These are phyloP conservation scores for Melipona bicolor DNA, from an alignment of 2,888 invertebrate species.

Conservation along the genomic window DNA sequence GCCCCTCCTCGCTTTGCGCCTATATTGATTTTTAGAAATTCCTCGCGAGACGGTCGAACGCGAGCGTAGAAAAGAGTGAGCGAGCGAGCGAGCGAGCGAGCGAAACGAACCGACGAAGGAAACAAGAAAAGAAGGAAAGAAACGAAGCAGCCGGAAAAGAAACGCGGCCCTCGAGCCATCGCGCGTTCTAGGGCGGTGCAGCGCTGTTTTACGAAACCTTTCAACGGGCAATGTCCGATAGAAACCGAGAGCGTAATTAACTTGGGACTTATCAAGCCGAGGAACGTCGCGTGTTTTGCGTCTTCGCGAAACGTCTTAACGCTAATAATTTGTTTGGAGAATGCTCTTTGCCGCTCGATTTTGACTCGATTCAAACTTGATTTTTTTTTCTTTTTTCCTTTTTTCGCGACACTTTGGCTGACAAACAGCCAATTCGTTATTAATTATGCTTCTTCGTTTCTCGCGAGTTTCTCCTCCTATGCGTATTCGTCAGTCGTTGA, in stretches of 20 bases:
- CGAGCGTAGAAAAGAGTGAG: constrained; percentile 34
- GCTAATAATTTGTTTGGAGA: neutral
- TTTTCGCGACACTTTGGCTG: too few relatives aligned
- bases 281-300: constrained; percentile 12
- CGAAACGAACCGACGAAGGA: constrained; percentile 59
- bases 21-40: constrained; percentile 81
- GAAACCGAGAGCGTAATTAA: constrained; percentile 32
- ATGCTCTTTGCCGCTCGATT: neutral
- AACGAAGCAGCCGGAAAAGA: constrained; percentile 48
- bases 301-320: constrained; percentile 9
- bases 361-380: neutral
- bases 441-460: neutral
- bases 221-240: constrained; percentile 23
- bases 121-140: constrained; percentile 48
- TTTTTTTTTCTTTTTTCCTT: neutral
- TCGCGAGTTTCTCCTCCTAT: neutral
- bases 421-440: neutral
- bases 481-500: neutral
- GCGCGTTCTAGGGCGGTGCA: constrained; percentile 25
- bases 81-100: constrained; percentile 57
- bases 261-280: constrained; percentile 31
- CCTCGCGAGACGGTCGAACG: constrained; percentile 74
- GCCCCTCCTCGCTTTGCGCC: constrained; percentile 67
- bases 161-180: constrained; percentile 20
- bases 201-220: constrained; percentile 34